phyloP scores from a whole-genome alignment of 1,140 invertebrate genomes.

The Chironomus tepperi region DNA sequence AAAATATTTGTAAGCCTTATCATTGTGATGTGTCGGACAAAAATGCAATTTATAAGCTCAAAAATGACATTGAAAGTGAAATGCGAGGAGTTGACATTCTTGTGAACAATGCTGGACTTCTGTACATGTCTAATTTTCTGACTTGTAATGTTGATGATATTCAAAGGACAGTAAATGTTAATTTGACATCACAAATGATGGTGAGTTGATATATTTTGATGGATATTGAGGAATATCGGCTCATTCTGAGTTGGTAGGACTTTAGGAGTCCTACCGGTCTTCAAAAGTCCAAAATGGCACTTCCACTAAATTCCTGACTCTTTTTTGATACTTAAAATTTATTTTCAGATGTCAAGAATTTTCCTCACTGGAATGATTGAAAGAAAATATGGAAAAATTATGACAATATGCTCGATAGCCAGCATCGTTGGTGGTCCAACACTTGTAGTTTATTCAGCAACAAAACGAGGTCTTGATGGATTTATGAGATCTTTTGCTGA shows the following conservation, averaged over 20 bases:
- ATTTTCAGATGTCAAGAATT: neutral
- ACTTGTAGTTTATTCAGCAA: neutral
- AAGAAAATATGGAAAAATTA: neutral
- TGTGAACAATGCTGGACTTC: neutral
- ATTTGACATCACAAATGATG: neutral
- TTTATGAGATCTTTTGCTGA: neutral
- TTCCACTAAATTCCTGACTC: too few species aligned
- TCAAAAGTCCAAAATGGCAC: neutral
- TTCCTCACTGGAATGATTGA: neutral
- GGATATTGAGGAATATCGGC: too few species aligned
- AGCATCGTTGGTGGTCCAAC: neutral
- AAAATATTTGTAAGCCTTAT: neutral
- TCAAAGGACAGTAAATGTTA: neutral
- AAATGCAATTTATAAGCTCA: neutral
- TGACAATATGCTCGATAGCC: neutral
- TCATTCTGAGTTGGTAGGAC: too few species aligned
- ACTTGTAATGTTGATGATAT: neutral
- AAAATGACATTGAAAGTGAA: constrained; percentile 9
- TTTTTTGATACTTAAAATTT: neutral
- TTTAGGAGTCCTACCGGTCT: neutral
- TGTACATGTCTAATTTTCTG: neutral
- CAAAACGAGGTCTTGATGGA: neutral
- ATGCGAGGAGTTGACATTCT: neutral
- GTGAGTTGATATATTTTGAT: neutral
- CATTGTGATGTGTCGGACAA: neutral